These are phyloP conservation scores for Orchesella flavescens DNA, from an alignment of 2,888 invertebrate genomes.

Conservation along the genomic window DNA sequence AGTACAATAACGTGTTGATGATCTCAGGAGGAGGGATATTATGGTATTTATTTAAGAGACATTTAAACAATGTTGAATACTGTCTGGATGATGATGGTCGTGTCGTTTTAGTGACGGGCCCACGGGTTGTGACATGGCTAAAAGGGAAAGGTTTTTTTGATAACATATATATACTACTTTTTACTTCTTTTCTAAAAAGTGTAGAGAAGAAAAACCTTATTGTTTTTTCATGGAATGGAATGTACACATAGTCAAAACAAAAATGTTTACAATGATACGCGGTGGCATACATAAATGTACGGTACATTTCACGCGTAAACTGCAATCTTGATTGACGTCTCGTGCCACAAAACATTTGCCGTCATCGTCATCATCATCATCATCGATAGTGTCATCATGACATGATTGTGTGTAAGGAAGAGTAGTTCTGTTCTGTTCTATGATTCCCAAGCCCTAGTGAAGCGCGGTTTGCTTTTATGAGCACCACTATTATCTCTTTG, in stretches of 20 bases:
- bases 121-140: no score
- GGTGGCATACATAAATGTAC: slow-evolving; percentile 17
- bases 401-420: not conserved
- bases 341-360: slow-evolving; percentile 25
- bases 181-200: no score
- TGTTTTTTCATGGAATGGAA: no score
- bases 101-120: no score
- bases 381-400: not conserved
- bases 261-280: not conserved
- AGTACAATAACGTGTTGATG: slow-evolving; percentile 14
- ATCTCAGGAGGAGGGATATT: not conserved
- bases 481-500: not conserved
- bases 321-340: slow-evolving; percentile 53
- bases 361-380: not conserved
- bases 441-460: no score
- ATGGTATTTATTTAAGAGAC: no score
- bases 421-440: not conserved
- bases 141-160: no score
- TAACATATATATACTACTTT: no score
- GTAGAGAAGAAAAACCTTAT: no score
- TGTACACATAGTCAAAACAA: not conserved
- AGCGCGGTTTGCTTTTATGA: no score
- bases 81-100: no score
- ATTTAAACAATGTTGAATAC: no score
- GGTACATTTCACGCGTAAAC: slow-evolving; percentile 46